phyloP scores from a whole-genome alignment of 2,113 vertebrate species.

The Phodopus roborovskii region DNA sequence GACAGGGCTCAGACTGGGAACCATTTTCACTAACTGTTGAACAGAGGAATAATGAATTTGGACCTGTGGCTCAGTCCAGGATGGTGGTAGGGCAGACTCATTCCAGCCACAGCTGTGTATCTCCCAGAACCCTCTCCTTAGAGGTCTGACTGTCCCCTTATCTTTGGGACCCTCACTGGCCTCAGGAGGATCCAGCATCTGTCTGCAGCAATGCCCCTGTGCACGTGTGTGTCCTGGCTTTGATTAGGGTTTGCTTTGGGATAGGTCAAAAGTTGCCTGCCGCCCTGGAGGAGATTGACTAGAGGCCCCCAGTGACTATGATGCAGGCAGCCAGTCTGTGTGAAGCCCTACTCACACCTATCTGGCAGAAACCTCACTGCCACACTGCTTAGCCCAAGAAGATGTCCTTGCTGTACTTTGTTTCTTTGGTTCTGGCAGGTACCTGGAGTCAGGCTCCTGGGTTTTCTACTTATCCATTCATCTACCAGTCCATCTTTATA shows the following conservation, averaged over 20 bases:
- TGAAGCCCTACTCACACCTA: background rate
- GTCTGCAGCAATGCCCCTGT: background rate
- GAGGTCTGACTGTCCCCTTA: background rate
- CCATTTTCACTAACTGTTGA: background rate
- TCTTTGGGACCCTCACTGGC: background rate
- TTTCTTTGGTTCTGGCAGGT: background rate
- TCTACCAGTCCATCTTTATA: background rate
- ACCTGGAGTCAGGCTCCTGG: accelerated
- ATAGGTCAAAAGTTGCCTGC: background rate
- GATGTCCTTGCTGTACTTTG: background rate
- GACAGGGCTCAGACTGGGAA: background rate
- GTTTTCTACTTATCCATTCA: background rate
- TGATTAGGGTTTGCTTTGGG: background rate
- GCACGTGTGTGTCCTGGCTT: background rate
- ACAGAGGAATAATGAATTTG: background rate
- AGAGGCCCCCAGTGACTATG: background rate
- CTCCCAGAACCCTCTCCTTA: background rate
- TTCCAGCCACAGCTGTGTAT: no score
- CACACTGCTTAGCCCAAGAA: background rate
- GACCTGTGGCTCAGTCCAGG: background rate
- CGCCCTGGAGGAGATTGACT: background rate
- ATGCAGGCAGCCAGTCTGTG: accelerated
- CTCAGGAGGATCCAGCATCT: background rate
- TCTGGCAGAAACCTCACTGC: background rate
- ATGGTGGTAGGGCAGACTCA: background rate